Evolutionary conservation across 2,797 vertebrate species (phyloP).

Genomic region (Aselliscus stoliczkanus): DNA sequence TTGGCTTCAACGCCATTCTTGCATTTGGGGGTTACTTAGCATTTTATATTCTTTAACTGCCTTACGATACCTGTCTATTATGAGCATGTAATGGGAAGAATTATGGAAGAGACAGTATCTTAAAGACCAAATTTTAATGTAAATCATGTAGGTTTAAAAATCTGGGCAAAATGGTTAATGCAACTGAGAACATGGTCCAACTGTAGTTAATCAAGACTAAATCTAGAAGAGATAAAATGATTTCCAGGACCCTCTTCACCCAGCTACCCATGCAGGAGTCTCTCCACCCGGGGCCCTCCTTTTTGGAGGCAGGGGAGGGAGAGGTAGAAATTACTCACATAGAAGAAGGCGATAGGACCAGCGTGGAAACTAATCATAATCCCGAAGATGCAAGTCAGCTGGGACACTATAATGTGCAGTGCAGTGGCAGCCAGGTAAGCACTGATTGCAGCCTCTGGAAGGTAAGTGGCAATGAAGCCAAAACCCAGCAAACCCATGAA

Average conservation of each 20-base stretch:
- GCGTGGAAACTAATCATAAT: constrained; percentile 67
- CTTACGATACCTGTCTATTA: background rate
- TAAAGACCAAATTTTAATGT: background rate
- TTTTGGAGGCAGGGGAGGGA: background rate
- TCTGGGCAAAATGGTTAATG: background rate
- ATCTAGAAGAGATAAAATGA: background rate
- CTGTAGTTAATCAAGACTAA: background rate
- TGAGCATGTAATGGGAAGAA: background rate
- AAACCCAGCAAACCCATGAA: constrained; percentile 68
- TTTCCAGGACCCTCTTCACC: background rate
- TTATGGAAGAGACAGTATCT: background rate
- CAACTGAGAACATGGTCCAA: background rate
- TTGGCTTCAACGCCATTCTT: background rate
- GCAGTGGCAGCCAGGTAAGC: constrained; percentile 77
- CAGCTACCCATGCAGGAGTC: background rate
- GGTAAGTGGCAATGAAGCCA: constrained; percentile 68
- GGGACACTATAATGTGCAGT: constrained; percentile 66
- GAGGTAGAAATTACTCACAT: constrained; percentile 69
- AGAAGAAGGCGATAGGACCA: constrained; percentile 75
- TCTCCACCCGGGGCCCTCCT: background rate
- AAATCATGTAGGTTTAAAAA: background rate
- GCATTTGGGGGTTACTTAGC: background rate
- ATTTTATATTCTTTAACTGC: background rate
- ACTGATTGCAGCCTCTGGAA: constrained; percentile 64
- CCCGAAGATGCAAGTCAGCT: constrained; percentile 73